Percentiles rank a stretch among this genome's conserved stretches.
Conservation (phyloP, 1,140 invertebrate species). For the Chironomus tepperi region DNA sequence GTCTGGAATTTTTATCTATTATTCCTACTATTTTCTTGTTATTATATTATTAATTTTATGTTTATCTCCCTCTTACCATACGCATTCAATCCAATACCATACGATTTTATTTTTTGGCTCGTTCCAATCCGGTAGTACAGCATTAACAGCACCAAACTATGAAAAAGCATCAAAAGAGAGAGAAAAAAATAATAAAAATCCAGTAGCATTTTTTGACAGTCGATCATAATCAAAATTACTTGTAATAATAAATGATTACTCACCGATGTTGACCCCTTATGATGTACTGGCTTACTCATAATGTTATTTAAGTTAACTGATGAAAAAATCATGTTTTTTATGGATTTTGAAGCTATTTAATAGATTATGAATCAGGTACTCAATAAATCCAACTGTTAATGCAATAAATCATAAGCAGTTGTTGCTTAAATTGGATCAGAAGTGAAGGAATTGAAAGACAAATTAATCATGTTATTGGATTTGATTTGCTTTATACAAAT, state of each 20-base stretch:
- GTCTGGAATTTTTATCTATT: slow-evolving; percentile 19
- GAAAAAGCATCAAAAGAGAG: not conserved
- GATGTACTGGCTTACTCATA: not conserved
- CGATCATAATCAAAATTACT: slow-evolving; percentile 21
- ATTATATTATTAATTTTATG: slow-evolving; percentile 6
- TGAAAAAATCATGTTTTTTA: slow-evolving; percentile 14
- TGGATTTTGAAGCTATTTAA: not conserved
- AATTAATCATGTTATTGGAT: not conserved
- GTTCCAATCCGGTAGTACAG: slow-evolving; percentile 8
- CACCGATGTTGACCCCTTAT: slow-evolving; percentile 4
- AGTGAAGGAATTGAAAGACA: not conserved
- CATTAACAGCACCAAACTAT: too few species aligned
- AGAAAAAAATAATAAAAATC: not conserved
- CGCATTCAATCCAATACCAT: not conserved
- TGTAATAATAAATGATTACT: slow-evolving; percentile 21
- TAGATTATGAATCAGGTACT: slow-evolving; percentile 7
- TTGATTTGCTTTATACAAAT: not conserved
- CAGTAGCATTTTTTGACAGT: slow-evolving; percentile 23
- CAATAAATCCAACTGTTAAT: not conserved
- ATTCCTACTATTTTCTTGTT: not conserved
- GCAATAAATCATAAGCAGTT: not conserved
- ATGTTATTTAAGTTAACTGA: not conserved
- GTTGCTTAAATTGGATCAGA: not conserved
- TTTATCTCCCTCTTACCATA: not conserved
- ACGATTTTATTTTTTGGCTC: not conserved